phyloP scores from a whole-genome alignment of 2,113 vertebrate species.

The Lycaon pictus region DNA sequence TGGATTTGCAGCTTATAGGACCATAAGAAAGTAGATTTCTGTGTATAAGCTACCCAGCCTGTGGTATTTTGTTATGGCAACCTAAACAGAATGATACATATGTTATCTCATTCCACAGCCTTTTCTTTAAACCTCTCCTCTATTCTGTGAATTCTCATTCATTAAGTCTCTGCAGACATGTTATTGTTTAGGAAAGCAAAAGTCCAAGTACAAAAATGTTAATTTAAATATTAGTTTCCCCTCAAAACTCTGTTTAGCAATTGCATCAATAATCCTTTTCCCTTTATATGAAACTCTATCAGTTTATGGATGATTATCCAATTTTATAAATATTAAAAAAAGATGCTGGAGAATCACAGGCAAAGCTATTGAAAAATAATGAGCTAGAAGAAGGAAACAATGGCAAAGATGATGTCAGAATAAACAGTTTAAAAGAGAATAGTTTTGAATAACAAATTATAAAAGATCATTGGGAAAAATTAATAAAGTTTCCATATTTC shows the following conservation, averaged over 20 bases:
- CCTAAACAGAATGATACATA: not conserved
- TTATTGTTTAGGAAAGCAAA: not conserved
- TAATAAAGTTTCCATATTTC: not conserved
- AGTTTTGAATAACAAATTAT: not conserved
- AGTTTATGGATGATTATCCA: not conserved
- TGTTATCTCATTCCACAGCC: not conserved
- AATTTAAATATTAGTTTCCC: not conserved
- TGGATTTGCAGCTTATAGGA: not conserved
- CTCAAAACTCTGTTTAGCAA: not conserved
- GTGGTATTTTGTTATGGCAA: not conserved
- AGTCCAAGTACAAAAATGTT: constrained; percentile 16
- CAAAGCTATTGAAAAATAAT: not conserved
- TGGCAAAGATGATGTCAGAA: not conserved
- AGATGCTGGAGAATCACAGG: not conserved
- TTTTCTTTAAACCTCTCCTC: not conserved
- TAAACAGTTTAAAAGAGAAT: constrained; percentile 15
- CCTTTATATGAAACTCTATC: constrained; percentile 19
- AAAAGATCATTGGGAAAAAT: not conserved
- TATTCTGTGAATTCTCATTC: not conserved
- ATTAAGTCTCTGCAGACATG: not conserved
- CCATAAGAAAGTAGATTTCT: not conserved
- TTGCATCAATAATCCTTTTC: not conserved
- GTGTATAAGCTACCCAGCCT: not conserved
- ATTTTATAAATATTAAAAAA: not conserved
- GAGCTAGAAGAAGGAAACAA: constrained; percentile 28